These are phyloP conservation scores for Florisuga fusca DNA, from an alignment of 2,797 vertebrate species.

Conservation along the genomic window DNA sequence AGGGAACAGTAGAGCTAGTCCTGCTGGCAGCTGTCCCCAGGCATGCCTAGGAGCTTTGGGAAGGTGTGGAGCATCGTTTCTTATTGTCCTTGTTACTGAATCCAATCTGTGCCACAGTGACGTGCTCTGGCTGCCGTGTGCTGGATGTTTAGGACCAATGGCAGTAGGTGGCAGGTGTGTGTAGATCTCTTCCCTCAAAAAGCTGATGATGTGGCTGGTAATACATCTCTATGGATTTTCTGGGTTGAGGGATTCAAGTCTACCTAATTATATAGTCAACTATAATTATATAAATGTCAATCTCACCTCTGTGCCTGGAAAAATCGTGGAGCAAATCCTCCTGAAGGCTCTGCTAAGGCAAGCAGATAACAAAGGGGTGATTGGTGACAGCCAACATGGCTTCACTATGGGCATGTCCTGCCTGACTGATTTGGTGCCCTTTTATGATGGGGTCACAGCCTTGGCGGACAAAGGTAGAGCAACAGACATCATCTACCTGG, in stretches of 20 bases:
- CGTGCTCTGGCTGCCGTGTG: background rate
- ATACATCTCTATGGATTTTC: background rate
- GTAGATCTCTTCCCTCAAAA: background rate
- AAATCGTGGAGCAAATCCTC: too few species aligned
- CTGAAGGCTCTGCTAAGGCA: too few species aligned
- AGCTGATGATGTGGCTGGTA: background rate
- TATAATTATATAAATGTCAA: too few species aligned
- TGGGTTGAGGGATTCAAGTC: background rate
- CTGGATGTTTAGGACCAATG: background rate
- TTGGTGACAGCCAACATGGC: too few species aligned
- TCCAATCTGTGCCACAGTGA: background rate
- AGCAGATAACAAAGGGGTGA: too few species aligned
- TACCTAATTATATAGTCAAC: background rate
- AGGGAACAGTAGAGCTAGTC: background rate
- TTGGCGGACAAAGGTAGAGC: too few species aligned
- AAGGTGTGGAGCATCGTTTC: background rate
- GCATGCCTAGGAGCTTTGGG: background rate
- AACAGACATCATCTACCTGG: too few species aligned
- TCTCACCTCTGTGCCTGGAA: too few species aligned
- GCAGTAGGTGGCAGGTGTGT: background rate
- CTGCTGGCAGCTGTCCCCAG: background rate
- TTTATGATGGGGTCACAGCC: too few species aligned
- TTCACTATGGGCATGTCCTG: too few species aligned
- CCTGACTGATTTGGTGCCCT: too few species aligned
- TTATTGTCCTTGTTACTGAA: background rate